Base-by-base conservation (phyloP, 2,113 vertebrate genomes). In the Ciconia stormi region DNA sequence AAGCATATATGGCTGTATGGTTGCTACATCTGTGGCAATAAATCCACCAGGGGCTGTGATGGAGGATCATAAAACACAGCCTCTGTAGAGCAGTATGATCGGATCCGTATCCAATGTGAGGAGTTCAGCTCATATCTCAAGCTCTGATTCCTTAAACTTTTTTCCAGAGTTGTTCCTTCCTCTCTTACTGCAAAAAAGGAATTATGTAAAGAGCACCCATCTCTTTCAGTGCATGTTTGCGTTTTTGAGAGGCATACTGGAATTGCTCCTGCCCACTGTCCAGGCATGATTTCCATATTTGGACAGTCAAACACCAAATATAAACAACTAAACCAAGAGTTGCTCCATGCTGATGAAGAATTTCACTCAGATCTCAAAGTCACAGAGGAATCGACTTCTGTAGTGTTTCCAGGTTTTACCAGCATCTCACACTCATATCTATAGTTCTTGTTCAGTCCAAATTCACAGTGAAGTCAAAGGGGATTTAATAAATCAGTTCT, bases 1-100 rank as follows among this genome's bases (percentile, higher is more conserved):
- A 63, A 58, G 9, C 2, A 0, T 65, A 18, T 49, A 30, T 10
- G 34, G 8, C 29, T 93, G n/a, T 46, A 2, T 1, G 1, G 2
- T 29, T 87, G 40, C 59, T 44, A 7, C 4, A 3, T 26, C 15
- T 22, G 22, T 62, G 55, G 25, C 26, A 62, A 70, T 25, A 94
- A 95, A 93, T 44, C 40, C n/a, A 44, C 15, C 5, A 46, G 1
- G 13, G 38, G 10, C 36, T 34, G 6, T 44, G n/a, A 52, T 19
- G 23, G 20, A 73, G 36, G 13, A 40, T 52, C 55, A 46, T 70
- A 61, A 88, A 65, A 53, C 38, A 42, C 38, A 71, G 17, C 9
- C 18, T 53, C 52, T 53, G 15, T 13, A 47, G 56, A 49, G 17
- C 15, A 44, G 14, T 27, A 12, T 62, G 50, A 50, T 9, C 69